phyloP scores from a whole-genome alignment of 2,113 vertebrate genomes.

The Lates calcarifer region DNA sequence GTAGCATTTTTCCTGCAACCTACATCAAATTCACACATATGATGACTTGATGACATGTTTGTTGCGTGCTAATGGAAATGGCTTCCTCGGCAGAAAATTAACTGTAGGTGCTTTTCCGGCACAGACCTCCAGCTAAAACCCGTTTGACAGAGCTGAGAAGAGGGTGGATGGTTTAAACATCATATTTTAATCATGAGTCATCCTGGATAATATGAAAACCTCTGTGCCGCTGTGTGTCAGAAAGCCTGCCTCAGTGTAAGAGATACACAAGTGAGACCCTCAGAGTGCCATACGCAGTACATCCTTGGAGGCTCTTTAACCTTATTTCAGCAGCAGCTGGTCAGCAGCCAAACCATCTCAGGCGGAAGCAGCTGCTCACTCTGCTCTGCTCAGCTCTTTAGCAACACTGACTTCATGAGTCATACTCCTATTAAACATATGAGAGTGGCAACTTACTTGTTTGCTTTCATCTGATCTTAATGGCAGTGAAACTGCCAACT shows the following conservation, averaged over 20 bases:
- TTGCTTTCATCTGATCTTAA: background rate
- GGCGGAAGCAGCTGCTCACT: constrained; percentile 72
- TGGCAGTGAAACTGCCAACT: background rate
- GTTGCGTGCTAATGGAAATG: constrained; percentile 24
- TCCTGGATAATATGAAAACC: background rate
- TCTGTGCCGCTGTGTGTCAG: background rate
- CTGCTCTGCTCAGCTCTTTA: constrained; percentile 54
- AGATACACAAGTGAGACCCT: constrained; percentile 23
- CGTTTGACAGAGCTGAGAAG: background rate
- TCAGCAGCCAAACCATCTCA: constrained; percentile 49
- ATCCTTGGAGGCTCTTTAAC: constrained; percentile 65
- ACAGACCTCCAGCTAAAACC: constrained; percentile 1
- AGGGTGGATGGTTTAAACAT: background rate
- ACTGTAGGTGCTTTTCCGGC: constrained; percentile 1
- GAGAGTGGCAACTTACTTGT: background rate
- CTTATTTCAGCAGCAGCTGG: constrained; percentile 72
- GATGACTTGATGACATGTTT: constrained; percentile 27
- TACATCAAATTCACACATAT: constrained; percentile 3
- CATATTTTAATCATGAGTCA: constrained; percentile 2
- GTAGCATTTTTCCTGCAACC: background rate
- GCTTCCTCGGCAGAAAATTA: constrained; percentile 33
- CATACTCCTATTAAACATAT: background rate
- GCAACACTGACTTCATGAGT: constrained; percentile 13
- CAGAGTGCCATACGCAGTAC: background rate
- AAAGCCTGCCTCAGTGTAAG: background rate